phyloP scores from a whole-genome alignment of 92 coral and sea anemone genomes.

The Zoanthus sansibaricus region DNA sequence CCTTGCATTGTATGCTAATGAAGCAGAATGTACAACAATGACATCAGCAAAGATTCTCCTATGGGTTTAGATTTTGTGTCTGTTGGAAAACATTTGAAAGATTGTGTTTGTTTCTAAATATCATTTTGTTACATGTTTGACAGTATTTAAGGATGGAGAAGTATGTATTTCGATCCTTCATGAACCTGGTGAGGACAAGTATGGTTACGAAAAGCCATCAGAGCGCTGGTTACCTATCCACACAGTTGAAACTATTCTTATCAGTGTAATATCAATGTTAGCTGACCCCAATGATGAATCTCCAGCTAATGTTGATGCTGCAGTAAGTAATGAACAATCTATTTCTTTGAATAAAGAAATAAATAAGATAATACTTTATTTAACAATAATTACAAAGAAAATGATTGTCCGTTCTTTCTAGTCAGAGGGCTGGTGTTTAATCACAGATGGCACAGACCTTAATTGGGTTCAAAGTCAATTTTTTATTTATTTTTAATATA shows the following conservation, averaged over 20 bases:
- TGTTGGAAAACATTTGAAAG: no score
- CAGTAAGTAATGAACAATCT: slow-evolving; percentile 72
- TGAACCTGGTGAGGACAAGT: slow-evolving; percentile 99
- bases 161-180: slow-evolving; percentile 98
- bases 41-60: no score
- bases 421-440: no score
- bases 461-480: no score
- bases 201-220: slow-evolving; percentile 90
- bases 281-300: slow-evolving; percentile 99
- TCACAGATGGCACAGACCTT: no score
- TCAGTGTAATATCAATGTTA: slow-evolving; percentile 98
- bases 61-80: no score
- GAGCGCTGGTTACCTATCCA: slow-evolving; percentile 98
- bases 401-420: no score
- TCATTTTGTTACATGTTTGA: not conserved
- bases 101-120: no score
- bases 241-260: slow-evolving; percentile 89
- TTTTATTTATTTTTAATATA: no score
- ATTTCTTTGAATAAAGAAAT: not conserved
- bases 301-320: slow-evolving; percentile 99
- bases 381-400: not conserved
- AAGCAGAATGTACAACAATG: no score
- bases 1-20: no score
- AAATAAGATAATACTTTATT: not conserved
- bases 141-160: slow-evolving; percentile 94